Evolutionary conservation across 30 jellyfish, hydroid and myxozoan genomes (phyloP).

Genomic region (Aurelia sp.): DNA sequence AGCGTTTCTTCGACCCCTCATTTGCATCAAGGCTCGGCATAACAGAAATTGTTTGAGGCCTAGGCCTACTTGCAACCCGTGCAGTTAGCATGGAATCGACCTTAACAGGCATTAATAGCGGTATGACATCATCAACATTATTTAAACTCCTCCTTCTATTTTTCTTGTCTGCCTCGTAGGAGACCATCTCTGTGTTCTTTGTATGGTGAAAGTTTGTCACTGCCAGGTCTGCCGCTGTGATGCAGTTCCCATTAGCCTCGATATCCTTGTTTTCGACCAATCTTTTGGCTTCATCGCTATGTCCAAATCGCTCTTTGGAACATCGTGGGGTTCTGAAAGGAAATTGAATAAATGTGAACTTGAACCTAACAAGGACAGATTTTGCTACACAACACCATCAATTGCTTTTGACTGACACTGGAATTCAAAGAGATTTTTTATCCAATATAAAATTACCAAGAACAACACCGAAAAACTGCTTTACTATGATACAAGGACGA

Average conservation of each 20-base stretch:
- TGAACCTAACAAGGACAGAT: too few species aligned
- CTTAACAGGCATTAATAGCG: constrained; percentile 39
- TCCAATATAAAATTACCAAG: too few species aligned
- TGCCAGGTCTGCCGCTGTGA: constrained; percentile 1
- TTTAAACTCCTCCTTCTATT: neutral
- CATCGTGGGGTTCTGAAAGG: neutral
- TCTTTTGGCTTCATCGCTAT: neutral
- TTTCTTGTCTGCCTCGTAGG: neutral
- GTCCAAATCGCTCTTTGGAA: neutral
- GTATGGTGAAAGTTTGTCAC: neutral
- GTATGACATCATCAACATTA: neutral
- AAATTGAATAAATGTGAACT: neutral
- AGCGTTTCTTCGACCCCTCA: constrained; percentile 3
- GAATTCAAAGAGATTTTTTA: too few species aligned
- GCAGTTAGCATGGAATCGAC: constrained; percentile 64
- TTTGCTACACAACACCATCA: too few species aligned
- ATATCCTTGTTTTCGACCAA: constrained; percentile 25
- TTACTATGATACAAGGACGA: too few species aligned
- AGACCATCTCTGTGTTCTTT: constrained; percentile 9
- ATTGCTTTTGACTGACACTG: too few species aligned
- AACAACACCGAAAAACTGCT: too few species aligned
- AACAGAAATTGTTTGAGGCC: constrained; percentile 55
- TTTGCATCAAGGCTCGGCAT: constrained; percentile 1
- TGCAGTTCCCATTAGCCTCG: constrained; percentile 61
- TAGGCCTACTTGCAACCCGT: neutral